Conservation (phyloP, 2,113 vertebrate species). For the Mus pahari region DNA sequence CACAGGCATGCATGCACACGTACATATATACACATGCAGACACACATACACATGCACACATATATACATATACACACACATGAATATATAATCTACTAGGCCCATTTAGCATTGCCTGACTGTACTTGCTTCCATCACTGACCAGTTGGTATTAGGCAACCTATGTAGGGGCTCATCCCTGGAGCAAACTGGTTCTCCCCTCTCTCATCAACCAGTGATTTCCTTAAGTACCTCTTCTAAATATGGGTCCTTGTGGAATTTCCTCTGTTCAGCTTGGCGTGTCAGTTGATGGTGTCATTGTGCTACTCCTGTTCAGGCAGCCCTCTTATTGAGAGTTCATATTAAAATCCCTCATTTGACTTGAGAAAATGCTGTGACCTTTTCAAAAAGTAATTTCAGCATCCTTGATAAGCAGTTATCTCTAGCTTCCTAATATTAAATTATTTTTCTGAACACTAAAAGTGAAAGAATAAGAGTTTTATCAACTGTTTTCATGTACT, state of each 20-base stretch:
- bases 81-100: background rate
- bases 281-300: background rate
- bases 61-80: background rate
- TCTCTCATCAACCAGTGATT: background rate
- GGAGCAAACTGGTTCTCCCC: background rate
- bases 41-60: background rate
- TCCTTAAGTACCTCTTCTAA: background rate
- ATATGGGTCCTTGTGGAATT: background rate
- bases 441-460: conserved; percentile 22
- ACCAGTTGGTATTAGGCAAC: background rate
- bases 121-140: background rate
- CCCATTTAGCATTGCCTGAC: background rate
- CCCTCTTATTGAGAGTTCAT: background rate
- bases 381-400: background rate
- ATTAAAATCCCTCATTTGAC: background rate
- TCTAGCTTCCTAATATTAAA: background rate
- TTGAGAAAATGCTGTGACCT: background rate
- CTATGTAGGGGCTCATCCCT: background rate
- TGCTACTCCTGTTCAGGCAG: background rate
- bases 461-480: background rate
- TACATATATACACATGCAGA: accelerated
- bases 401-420: background rate
- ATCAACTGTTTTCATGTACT: background rate
- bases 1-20: too few relatives aligned
- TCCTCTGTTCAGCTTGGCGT: background rate